A percentile compares a stretch with the other conserved stretches of the same genome.
Evolutionary conservation across 2,113 vertebrate species (phyloP).

Genomic region (Sardina pilchardus): DNA sequence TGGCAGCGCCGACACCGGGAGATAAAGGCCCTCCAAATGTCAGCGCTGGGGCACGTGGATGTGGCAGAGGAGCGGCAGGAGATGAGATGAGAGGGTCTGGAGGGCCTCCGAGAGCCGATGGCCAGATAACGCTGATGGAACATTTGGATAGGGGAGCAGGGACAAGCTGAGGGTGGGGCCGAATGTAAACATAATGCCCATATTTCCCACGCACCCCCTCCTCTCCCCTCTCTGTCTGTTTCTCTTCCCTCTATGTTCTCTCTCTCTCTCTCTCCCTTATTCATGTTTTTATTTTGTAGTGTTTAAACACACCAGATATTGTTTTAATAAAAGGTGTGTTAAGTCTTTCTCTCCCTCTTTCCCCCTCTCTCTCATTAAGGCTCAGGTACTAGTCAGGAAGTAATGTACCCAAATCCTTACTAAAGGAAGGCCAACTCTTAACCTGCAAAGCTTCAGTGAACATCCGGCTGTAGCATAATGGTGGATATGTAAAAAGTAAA

Average conservation of each 20-base stretch:
- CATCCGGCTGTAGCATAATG: conserved; percentile 15
- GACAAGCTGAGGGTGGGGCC: background rate
- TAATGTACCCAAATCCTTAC: background rate
- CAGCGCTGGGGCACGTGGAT: background rate
- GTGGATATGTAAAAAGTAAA: background rate
- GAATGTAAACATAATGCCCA: background rate
- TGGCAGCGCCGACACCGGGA: background rate
- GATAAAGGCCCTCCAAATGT: background rate
- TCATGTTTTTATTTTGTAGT: no score
- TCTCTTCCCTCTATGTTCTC: background rate
- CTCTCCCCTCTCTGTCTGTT: background rate
- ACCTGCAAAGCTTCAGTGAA: background rate
- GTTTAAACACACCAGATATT: no score
- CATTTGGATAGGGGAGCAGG: background rate
- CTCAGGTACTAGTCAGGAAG: background rate
- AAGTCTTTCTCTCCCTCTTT: background rate
- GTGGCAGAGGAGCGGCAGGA: background rate
- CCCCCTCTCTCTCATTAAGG: background rate
- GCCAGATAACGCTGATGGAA: background rate
- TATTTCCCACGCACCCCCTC: background rate
- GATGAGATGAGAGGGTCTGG: background rate
- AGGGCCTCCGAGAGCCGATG: background rate
- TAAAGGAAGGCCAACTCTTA: background rate
- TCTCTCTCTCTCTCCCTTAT: background rate
- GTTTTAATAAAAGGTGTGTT: no score